Percentiles rank a stretch among this genome's conserved stretches.
These are phyloP conservation scores for Gopherus flavomarginatus DNA, from an alignment of 2,113 vertebrate species.

Conservation along the genomic window DNA sequence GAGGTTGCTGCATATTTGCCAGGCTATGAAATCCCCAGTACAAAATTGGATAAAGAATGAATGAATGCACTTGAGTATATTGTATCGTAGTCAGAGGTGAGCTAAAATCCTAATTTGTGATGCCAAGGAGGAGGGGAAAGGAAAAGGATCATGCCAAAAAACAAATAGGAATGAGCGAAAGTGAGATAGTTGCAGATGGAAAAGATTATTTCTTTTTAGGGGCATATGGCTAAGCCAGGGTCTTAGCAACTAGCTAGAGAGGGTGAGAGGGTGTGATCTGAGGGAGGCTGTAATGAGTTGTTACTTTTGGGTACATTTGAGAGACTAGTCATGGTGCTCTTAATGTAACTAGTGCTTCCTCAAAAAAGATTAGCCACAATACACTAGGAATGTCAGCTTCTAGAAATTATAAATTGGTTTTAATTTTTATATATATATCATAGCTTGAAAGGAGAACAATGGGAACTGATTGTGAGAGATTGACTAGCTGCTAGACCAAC, in stretches of 20 bases:
- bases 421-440: background rate
- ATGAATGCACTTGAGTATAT: background rate
- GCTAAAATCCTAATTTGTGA: background rate
- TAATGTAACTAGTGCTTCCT: background rate
- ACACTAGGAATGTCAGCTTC: background rate
- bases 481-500: background rate
- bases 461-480: background rate
- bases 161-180: background rate
- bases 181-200: background rate
- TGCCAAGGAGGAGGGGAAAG: background rate
- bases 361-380: background rate
- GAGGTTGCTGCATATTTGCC: background rate
- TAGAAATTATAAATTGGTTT: background rate
- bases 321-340: background rate
- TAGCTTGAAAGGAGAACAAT: background rate
- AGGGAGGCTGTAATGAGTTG: background rate
- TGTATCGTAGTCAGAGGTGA: background rate
- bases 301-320: background rate
- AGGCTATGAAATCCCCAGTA: background rate
- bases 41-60: background rate
- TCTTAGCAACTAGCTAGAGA: background rate
- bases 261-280: background rate
- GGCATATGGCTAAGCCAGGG: background rate
- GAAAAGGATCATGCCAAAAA: background rate
- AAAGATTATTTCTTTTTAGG: background rate